phyloP scores from a whole-genome alignment of 2,888 invertebrate species.

The Mycalesis mineus region DNA sequence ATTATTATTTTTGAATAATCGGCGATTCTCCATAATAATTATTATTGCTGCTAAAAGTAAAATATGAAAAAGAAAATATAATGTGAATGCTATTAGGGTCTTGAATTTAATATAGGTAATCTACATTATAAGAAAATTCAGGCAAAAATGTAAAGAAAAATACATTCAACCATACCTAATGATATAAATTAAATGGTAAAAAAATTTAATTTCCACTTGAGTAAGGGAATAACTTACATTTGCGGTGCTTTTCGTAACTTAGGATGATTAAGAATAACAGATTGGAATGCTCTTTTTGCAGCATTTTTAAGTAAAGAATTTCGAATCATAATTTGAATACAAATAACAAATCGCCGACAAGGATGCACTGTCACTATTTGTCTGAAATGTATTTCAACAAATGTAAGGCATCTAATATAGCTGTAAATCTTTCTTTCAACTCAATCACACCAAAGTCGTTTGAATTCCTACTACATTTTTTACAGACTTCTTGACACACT shows the following conservation, averaged over 20 bases:
- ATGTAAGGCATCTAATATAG: conserved; percentile 58
- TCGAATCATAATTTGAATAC: not conserved
- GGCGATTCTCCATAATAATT: not conserved
- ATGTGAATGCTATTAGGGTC: no score
- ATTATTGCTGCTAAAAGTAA: no score
- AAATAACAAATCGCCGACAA: not conserved
- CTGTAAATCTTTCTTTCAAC: conserved; percentile 46
- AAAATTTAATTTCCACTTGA: not conserved
- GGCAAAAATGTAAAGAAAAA: not conserved
- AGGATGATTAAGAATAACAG: not conserved
- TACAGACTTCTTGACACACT: conserved; percentile 48
- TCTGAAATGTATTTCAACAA: conserved; percentile 29
- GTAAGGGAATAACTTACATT: conserved; percentile 6
- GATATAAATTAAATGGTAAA: not conserved
- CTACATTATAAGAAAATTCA: not conserved
- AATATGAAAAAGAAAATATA: no score
- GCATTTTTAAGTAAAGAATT: conserved; percentile 1
- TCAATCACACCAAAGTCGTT: conserved; percentile 44
- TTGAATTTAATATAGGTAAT: not conserved
- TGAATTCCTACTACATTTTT: conserved; percentile 47
- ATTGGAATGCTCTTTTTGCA: not conserved
- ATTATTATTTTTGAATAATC: not conserved
- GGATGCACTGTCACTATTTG: not conserved
- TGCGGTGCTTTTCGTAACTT: conserved; percentile 13
- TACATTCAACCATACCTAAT: not conserved